Evolutionary conservation across 2,888 invertebrate genomes (phyloP).

Genomic region (Adelphocoris suturalis): DNA sequence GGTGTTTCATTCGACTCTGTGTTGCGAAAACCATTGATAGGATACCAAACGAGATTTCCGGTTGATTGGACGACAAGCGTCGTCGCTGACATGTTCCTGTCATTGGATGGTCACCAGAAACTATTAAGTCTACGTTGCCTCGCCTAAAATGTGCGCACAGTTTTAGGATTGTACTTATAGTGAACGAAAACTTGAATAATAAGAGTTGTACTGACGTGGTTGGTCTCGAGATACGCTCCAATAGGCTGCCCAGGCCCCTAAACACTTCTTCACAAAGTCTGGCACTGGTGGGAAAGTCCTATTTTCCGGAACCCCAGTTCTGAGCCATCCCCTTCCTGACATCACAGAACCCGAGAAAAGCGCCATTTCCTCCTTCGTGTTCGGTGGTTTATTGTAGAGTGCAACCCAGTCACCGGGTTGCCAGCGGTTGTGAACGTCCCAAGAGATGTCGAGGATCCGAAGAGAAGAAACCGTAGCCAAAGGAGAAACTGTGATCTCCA

Average conservation of each 20-base stretch:
- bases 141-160: too few relatives aligned
- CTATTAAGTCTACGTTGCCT: too few relatives aligned
- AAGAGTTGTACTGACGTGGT: background rate
- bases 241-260: slow-evolving; percentile 74
- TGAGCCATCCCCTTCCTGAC: slow-evolving; percentile 56
- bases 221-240: slow-evolving; percentile 65
- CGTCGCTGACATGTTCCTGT: too few relatives aligned
- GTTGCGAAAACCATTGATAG: too few relatives aligned
- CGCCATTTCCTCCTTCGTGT: background rate
- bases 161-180: too few relatives aligned
- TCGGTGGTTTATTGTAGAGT: slow-evolving; percentile 61
- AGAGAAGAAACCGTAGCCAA: slow-evolving; percentile 52
- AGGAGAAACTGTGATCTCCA: slow-evolving; percentile 73
- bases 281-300: slow-evolving; percentile 43
- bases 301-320: slow-evolving; percentile 70
- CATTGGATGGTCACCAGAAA: too few relatives aligned
- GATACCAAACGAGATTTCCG: too few relatives aligned
- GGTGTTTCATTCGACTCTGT: too few relatives aligned
- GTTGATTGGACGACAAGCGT: too few relatives aligned
- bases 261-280: slow-evolving; percentile 68
- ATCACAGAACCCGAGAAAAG: slow-evolving; percentile 33
- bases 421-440: slow-evolving; percentile 65
- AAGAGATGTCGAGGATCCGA: slow-evolving; percentile 68
- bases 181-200: too few relatives aligned
- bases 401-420: slow-evolving; percentile 71